These are phyloP conservation scores for Ardeotis arabs DNA, from an alignment of 2,113 vertebrate genomes.

Conservation along the genomic window DNA sequence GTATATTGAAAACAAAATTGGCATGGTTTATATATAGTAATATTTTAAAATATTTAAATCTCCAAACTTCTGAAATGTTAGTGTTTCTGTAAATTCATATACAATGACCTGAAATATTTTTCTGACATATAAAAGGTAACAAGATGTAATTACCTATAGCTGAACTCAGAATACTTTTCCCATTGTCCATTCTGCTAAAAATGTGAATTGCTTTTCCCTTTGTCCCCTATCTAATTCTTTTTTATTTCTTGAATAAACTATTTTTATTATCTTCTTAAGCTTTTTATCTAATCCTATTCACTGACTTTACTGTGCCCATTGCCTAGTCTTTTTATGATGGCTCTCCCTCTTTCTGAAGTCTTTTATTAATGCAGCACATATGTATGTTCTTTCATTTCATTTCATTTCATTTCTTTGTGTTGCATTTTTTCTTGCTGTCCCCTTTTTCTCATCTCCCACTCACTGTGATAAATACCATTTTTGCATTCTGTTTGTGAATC, in stretches of 20 bases:
- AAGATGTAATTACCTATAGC: neutral
- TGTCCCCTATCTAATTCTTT: constrained; percentile 1
- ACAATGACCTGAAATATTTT: neutral
- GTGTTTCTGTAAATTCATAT: neutral
- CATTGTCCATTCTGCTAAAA: constrained; percentile 21
- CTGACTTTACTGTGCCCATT: constrained; percentile 20
- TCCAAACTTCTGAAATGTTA: neutral
- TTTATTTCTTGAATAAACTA: constrained; percentile 46
- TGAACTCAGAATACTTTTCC: constrained; percentile 2
- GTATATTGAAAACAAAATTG: neutral
- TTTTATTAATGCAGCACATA: constrained; percentile 1
- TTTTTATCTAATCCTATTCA: constrained; percentile 53
- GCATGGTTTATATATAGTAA: neutral
- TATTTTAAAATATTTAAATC: constrained; percentile 15
- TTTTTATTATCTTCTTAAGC: constrained; percentile 40
- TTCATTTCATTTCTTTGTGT: constrained; percentile 1
- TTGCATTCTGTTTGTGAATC: constrained; percentile 51
- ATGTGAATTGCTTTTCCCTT: constrained; percentile 14
- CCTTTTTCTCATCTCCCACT: neutral
- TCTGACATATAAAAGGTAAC: neutral
- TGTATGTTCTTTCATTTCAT: constrained; percentile 4
- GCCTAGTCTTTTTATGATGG: neutral
- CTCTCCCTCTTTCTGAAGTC: neutral
- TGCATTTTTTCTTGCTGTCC: neutral
- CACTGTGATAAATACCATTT: constrained; percentile 36